A percentile compares a stretch with the other conserved stretches of the same genome.
Evolutionary conservation across 2,797 vertebrate genomes (phyloP).

Genomic region (Enteromius trimaculatus): DNA sequence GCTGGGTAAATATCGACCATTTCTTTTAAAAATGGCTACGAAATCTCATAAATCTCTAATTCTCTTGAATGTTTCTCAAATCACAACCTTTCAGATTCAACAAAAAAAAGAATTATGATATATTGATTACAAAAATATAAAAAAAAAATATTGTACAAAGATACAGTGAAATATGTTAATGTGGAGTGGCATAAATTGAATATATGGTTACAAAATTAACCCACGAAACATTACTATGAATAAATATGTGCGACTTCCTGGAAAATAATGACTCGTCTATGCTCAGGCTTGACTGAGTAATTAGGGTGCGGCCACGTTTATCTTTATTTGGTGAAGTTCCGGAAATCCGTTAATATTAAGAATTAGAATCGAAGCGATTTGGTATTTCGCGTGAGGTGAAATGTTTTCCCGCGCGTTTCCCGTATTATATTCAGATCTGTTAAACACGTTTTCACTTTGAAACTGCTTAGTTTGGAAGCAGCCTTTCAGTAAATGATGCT

Average conservation of each 20-base stretch:
- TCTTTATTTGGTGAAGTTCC: not conserved
- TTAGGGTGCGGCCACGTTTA: not conserved
- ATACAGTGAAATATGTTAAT: not conserved
- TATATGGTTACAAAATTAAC: constrained; percentile 1
- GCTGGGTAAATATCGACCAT: not conserved
- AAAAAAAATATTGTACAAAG: not conserved
- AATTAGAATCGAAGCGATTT: not conserved
- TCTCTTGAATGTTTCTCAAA: not conserved
- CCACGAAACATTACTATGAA: not conserved
- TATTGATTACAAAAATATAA: not conserved
- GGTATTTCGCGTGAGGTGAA: not conserved
- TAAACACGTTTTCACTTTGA: too few relatives aligned
- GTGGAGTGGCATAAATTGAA: not conserved
- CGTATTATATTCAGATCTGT: accelerated
- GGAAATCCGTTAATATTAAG: not conserved
- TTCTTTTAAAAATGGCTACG: not conserved
- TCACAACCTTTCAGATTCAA: not conserved
- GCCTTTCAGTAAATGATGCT: not conserved
- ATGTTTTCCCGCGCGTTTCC: not conserved
- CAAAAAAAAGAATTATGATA: not conserved
- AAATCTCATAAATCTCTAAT: not conserved
- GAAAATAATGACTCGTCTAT: not conserved
- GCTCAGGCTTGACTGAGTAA: not conserved
- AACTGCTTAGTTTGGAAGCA: not conserved
- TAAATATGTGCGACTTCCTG: not conserved